Evolutionary conservation across 2,888 invertebrate species (phyloP), one percentile per base, ranked within the genome.

Genomic region (Andrena haemorrhoa): DNA sequence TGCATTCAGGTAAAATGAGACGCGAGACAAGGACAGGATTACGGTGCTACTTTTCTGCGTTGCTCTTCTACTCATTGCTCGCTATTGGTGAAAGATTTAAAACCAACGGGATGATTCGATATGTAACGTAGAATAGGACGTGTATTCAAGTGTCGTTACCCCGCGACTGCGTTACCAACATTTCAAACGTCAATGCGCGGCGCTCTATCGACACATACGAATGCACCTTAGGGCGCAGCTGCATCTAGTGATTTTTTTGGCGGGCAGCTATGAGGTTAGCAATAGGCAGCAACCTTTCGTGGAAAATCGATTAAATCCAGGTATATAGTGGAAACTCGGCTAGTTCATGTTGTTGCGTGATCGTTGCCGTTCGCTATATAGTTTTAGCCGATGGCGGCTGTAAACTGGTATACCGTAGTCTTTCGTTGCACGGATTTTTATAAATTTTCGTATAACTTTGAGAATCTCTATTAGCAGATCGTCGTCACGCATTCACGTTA

Each of bases 281-380:
- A 76, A 68, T 75, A 71, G 71, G 72, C 71, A 49, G 81, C 78
- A 79, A 77, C 71, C 79, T 73, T 86, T 83, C 70, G 70, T 72
- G 89, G 89, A 91, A 91, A 91, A 91, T 91, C 91, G 91, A 91
- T 91, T 89, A 88, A 89, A 89, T 88, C 88, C 91, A 91, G 91
- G 90, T 89, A 84, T 79, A 80, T 87, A 82, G 85, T 86, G 82
- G 83, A 87, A 88, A 83, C 87, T 88, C 88, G 87, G 81, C 91
- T 86, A 88, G 86, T 86, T 90, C 90, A 89, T 87, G 88, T 80
- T 87, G 89, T 90, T 88, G 86, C 89, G 89, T 88, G 88, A 91
- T 89, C 90, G 80, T 84, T 86, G 84, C 83, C 66, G 79, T 76
- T 81, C 78, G 85, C 76, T 88, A 85, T 88, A 87, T 79, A 82